Percentiles rank a stretch among this genome's conserved stretches.
These are phyloP conservation scores for Cyanoderma ruficeps DNA, from an alignment of 2,113 vertebrate species.

Conservation along the genomic window DNA sequence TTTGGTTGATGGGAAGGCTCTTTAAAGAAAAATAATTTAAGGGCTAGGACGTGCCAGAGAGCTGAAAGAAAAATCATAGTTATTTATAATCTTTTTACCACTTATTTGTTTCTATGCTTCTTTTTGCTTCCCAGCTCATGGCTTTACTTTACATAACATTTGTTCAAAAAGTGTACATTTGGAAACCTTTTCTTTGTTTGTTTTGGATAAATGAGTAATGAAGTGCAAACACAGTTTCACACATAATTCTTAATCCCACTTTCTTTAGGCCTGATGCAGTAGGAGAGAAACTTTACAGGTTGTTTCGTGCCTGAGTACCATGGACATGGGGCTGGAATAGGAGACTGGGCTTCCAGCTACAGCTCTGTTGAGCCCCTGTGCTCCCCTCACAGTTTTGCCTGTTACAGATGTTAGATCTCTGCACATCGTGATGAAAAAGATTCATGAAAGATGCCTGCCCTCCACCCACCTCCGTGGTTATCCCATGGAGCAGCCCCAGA, in stretches of 20 bases:
- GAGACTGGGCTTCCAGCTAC: not conserved
- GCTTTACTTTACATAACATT: not conserved
- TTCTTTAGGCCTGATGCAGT: not conserved
- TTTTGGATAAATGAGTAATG: slow-evolving; percentile 10
- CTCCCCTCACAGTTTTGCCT: not conserved
- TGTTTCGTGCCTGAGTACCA: not conserved
- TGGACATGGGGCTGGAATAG: not conserved
- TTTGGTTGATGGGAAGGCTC: not conserved
- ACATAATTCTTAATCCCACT: not conserved
- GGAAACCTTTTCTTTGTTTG: slow-evolving; percentile 6
- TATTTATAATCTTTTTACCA: not conserved
- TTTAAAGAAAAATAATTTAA: not conserved
- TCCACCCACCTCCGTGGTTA: not conserved
- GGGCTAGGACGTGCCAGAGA: not conserved
- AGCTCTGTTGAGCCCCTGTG: not conserved
- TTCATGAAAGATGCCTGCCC: not conserved
- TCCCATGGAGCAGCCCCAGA: not conserved
- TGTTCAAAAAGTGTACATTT: not conserved
- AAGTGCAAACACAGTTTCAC: not conserved
- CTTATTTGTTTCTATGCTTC: not conserved
- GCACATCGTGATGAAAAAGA: fast-evolving
- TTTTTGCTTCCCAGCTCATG: not conserved
- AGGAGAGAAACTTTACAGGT: not conserved
- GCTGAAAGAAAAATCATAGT: not conserved
- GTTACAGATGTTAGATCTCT: not conserved